Base-by-base conservation (phyloP, 2,797 vertebrate genomes). In the Anguilla megastoma region DNA sequence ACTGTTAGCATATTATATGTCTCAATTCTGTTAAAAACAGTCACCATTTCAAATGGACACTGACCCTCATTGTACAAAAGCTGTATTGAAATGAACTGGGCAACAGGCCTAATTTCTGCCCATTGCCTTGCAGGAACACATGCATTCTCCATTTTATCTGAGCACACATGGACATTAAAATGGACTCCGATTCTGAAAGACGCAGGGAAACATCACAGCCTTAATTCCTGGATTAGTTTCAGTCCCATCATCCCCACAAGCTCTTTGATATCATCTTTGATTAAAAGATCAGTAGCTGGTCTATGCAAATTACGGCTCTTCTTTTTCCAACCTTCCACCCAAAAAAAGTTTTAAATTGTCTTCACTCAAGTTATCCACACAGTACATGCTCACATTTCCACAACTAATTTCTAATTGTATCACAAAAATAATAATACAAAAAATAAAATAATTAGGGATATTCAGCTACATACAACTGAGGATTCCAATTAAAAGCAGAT, bases 401-500 rank as follows among this genome's bases (percentile, higher is more conserved):
- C 83, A 88, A 60, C 48, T 50, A 90, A 58, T 87, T 89, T 87
- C 14, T 66, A 89, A 27, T 52, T 24, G 30, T 33, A 79, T 27
- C 33, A 88, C 85, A 56, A 52, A 63, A 69, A 89, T 33, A 83
- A 87, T n/a, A n/a, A n/a, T n/a, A n/a, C n/a, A 86, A 89, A 36
- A 10, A 10, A 9, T 18, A 21, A 41, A 36, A 88, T 74, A 89
- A 85, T 66, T 50, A 89, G 71, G 71, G 63, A 89, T 88, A 86
- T 85, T 71, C 89, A 84, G 63, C 41, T 27, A 24, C 41, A 14
- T 60, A 30, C 69, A 88, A 85, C 16, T 82, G 6, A 85, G 85
- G 86, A 74, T 90, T 86, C 74, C 84, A 89, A 91, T 89, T 91
- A 85, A 91, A 92, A 89, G 58, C 87, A 85, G 54, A 30, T n/a